phyloP scores from a whole-genome alignment of 2,797 vertebrate genomes.

The Masticophis lateralis region DNA sequence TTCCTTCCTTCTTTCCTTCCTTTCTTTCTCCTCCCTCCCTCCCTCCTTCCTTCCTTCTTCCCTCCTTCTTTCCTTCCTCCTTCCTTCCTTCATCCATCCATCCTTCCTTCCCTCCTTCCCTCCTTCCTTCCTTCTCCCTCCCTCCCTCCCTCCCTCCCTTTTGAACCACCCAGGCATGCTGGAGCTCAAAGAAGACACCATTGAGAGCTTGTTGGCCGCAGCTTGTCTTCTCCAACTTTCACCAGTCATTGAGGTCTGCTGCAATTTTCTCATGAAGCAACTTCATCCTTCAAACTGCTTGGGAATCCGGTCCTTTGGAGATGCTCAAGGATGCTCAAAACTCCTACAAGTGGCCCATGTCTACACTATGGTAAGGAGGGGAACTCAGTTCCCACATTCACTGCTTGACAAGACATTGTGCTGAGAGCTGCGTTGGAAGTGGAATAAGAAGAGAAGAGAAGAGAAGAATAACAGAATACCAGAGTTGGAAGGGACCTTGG shows the following conservation, averaged over 20 bases:
- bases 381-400: too few species aligned
- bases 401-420: background rate
- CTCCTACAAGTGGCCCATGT: slow-evolving; percentile 91
- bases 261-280: slow-evolving; percentile 96
- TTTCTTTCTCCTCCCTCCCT: background rate
- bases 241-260: slow-evolving; percentile 97
- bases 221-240: slow-evolving; percentile 97
- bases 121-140: fast-evolving
- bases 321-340: slow-evolving; percentile 91
- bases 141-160: too few species aligned
- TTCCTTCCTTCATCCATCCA: too few species aligned
- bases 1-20: fast-evolving
- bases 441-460: background rate
- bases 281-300: slow-evolving; percentile 97
- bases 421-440: too few species aligned
- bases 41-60: background rate
- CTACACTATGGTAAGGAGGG: slow-evolving; percentile 89
- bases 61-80: too few species aligned
- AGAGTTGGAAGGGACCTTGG: background rate
- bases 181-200: slow-evolving; percentile 94
- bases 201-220: slow-evolving; percentile 93
- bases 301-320: slow-evolving; percentile 96
- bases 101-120: too few species aligned
- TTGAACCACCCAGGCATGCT: slow-evolving; percentile 81
- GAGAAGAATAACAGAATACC: background rate